Percentiles rank a stretch among this genome's conserved stretches.
Conservation (phyloP, 2,113 vertebrate genomes). For the Mystacornis crossleyi region DNA sequence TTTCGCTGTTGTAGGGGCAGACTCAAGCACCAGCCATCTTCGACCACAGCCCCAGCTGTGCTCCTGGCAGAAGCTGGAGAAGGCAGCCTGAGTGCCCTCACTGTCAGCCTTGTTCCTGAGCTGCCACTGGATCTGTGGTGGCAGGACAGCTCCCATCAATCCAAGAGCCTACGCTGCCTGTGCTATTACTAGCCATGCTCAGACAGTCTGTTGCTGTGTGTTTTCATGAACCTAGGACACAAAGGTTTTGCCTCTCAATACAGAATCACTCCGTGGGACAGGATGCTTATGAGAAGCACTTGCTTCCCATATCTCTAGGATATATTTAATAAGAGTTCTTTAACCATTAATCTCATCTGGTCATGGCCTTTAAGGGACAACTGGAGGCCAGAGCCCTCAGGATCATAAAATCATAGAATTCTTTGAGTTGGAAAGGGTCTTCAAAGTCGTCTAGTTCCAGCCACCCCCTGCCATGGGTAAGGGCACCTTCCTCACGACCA, state of each 20-base stretch:
- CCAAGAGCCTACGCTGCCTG: neutral
- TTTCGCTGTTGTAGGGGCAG: neutral
- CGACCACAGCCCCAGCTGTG: neutral
- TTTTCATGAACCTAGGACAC: neutral
- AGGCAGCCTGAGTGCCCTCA: neutral
- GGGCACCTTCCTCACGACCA: neutral
- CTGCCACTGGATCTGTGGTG: neutral
- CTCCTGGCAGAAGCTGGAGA: neutral
- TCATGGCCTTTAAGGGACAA: neutral
- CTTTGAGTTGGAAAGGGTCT: neutral
- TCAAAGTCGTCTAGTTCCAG: neutral
- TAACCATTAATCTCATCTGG: neutral
- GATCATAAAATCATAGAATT: neutral
- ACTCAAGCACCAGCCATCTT: neutral
- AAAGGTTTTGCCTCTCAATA: neutral
- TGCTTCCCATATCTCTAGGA: neutral
- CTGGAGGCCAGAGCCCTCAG: neutral
- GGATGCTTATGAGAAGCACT: neutral
- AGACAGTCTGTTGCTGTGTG: neutral
- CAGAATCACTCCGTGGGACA: neutral
- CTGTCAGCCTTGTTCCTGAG: neutral
- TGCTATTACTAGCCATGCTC: neutral
- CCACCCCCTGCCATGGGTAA: no score
- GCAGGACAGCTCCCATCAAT: neutral
- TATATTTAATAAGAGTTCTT: neutral